Base-by-base conservation (phyloP, 1,140 invertebrate genomes). In the Manduca sexta region DNA sequence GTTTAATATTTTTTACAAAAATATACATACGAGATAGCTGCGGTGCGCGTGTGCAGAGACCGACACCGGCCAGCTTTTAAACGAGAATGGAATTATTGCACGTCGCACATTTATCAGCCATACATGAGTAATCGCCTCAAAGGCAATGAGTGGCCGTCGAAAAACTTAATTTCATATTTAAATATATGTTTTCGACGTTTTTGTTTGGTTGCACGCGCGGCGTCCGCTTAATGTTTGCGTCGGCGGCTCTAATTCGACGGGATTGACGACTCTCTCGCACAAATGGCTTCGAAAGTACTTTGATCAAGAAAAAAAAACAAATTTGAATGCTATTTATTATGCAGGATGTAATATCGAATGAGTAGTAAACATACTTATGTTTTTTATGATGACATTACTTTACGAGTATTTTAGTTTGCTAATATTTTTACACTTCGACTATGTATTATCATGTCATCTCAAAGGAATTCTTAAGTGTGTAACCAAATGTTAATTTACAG, bases 121-220 rank as follows among this genome's bases (percentile, higher is more conserved):
- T 51, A 66, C 65, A 54, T 76, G 76, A 81, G 69, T 81, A 78
- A 81, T 82, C 68, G 72, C 54, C 59, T 62, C 65, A 62, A 77
- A 70, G 56, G 67, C 74, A 74, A 78, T 69, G 66, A 74, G 61
- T 70, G 64, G 63, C 60, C 60, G 67, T 71, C 68, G 65, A 76
- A 79, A 72, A 80, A 79, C 74, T 79, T 74, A 81, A 82, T 80
- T 84, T 74, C 66, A 60, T 69, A 74, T 79, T 81, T 75, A 74
- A 76, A 76, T 71, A 74, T 74, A 65, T 72, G 56, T 70, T 73
- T 72, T 72, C 54, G 64, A 60, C 49, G 50, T 56, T 69, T 64
- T 54, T 35, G 26, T 29, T 49, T 49, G 43, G 26, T 44, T 54
- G 48, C 44, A 45, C 21, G 21, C 21, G 21, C 21, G 21, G 21